Base-by-base conservation (phyloP, 2,113 vertebrate genomes). In the Pedionomus torquatus region DNA sequence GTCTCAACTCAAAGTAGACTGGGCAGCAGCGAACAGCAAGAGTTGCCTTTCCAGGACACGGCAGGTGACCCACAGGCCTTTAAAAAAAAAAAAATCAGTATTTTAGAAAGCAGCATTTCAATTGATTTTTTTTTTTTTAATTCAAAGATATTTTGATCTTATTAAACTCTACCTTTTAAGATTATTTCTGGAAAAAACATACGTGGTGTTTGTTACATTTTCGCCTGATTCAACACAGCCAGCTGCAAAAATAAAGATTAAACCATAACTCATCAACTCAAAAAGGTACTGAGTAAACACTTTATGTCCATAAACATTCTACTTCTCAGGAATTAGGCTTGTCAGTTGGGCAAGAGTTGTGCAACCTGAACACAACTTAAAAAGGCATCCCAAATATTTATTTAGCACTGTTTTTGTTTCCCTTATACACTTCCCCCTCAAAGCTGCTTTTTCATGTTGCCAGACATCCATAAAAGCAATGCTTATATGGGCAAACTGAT, bases 21-120 rank as follows among this genome's bases (percentile, higher is more conserved):
- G 99, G 99, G 52, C 99, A 99, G 97, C 99, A 99, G 76, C 99
- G 99, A 81, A 99, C 99, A n/a, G 99, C 99, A 23, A 99, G 98
- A 0, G 99, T 99, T 5, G 99, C 99, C 95, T 99, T 99, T 55
- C 97, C 96, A 28, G 99, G 99, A 82, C 99, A 99, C 0, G 99
- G 99, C 46, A 99, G 97, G 83, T 99, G 99, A n/a, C 99, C 99
- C 4, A 99, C 89, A 0, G 99, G 99, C 97, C 99, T 99, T 57
- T 90, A 35, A 91, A 35, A 95, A 72, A 91, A 35, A 95, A 72
- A 83, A 30, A 92, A 90, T 0, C 26, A 28, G 2, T 2, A 61
- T 51, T 48, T 97, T 76, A 97, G 79, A 41, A 83, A 91, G 39
- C 16, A 87, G 25, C 5, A 2, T 10, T 18, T 5, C 1, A 5